phyloP scores from a whole-genome alignment of 1,140 invertebrate genomes.

The Anthonomus grandis region DNA sequence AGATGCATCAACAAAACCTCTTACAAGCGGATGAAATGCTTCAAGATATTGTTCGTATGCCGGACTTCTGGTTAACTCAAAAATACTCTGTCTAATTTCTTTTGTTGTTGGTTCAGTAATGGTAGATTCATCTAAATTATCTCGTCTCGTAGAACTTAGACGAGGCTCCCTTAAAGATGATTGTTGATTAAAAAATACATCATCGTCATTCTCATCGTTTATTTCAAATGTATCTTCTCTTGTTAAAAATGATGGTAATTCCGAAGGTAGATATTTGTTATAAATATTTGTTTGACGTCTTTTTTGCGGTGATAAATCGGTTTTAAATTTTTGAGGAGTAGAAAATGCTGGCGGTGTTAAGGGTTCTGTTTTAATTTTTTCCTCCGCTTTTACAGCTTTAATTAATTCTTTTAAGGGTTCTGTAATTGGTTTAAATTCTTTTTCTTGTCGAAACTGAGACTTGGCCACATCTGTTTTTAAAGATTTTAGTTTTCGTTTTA shows the following conservation, averaged over 20 bases:
- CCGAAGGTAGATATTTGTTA: slow-evolving; percentile 1
- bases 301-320: not conserved
- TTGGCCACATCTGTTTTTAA: not conserved
- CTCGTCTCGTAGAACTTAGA: too few species aligned
- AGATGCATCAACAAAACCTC: slow-evolving; percentile 6
- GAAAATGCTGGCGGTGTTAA: not conserved
- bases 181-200: not conserved
- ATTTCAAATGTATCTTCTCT: not conserved
- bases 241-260: slow-evolving; percentile 6
- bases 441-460: not conserved
- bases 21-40: slow-evolving; percentile 5
- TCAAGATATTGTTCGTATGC: slow-evolving; percentile 10
- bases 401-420: slow-evolving; percentile 11
- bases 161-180: too few species aligned
- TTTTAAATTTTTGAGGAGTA: slow-evolving; percentile 1
- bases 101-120: not conserved
- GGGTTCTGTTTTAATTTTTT: not conserved
- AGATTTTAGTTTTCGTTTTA: slow-evolving; percentile 8
- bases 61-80: not conserved
- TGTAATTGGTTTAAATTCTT: slow-evolving; percentile 1
- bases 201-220: not conserved
- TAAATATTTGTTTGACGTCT: not conserved
- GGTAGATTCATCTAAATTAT: slow-evolving; percentile 9
- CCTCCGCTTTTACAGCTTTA: not conserved
- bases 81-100: not conserved